These are phyloP conservation scores for Siniperca obscura DNA, from an alignment of 2,797 vertebrate species.

Conservation along the genomic window DNA sequence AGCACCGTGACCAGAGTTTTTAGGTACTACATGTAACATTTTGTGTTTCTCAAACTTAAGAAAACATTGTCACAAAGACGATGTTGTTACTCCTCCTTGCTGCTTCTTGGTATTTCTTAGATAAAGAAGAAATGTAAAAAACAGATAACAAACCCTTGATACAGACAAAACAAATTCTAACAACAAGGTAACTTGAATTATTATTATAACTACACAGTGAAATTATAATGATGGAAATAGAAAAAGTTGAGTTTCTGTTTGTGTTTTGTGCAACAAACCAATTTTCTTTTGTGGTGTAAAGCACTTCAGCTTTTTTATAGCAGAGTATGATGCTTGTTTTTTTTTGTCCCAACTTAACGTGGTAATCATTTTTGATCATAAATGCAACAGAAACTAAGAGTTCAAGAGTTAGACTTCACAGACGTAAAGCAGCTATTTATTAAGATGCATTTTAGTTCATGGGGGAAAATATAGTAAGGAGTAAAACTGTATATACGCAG, in stretches of 20 bases:
- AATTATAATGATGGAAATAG: not conserved
- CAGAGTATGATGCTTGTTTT: not conserved
- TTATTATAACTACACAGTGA: not conserved
- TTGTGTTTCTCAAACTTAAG: constrained; percentile 1
- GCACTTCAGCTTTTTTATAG: not conserved
- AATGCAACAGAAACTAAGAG: not conserved
- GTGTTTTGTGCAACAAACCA: constrained; percentile 8
- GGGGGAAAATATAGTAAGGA: not conserved
- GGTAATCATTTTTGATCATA: constrained; percentile 2
- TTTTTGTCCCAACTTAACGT: not conserved
- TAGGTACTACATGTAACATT: constrained; percentile 4
- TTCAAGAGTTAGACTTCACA: not conserved
- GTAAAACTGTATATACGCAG: not conserved
- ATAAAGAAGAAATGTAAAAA: not conserved
- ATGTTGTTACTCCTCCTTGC: not conserved
- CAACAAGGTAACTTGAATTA: not conserved
- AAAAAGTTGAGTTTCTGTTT: not conserved
- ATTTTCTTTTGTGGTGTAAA: not conserved
- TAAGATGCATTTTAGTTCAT: not conserved
- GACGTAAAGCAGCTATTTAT: constrained; percentile 1
- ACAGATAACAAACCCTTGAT: not conserved
- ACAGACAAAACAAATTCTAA: not conserved
- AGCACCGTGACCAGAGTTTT: not conserved
- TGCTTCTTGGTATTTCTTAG: not conserved
- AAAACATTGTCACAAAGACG: not conserved